These are phyloP conservation scores for Sparus aurata DNA, from an alignment of 2,797 vertebrate genomes.

Conservation along the genomic window DNA sequence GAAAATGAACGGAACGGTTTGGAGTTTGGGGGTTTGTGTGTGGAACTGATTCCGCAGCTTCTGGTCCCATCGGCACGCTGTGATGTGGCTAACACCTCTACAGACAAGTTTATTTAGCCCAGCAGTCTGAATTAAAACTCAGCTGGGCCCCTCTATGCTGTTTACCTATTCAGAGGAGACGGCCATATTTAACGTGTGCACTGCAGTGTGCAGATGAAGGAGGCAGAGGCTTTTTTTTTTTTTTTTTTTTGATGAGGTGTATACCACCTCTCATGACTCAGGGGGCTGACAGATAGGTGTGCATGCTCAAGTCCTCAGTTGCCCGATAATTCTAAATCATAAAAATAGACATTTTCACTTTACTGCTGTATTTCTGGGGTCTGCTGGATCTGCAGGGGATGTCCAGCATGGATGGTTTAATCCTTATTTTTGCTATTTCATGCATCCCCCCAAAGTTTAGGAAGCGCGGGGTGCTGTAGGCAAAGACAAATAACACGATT, in stretches of 20 bases:
- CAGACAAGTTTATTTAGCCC: constrained; percentile 67
- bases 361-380: constrained; percentile 27
- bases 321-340: constrained; percentile 35
- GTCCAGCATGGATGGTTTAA: constrained; percentile 33
- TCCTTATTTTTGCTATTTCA: constrained; percentile 38
- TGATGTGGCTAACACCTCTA: constrained; percentile 51
- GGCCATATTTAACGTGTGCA: constrained; percentile 24
- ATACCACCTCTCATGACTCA: constrained; percentile 26
- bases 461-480: constrained; percentile 3
- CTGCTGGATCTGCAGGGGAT: constrained; percentile 14
- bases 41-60: constrained; percentile 53
- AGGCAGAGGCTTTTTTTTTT: constrained; percentile 17
- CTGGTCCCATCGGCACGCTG: constrained; percentile 15
- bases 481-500: constrained; percentile 32
- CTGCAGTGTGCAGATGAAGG: constrained; percentile 40
- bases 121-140: constrained; percentile 61
- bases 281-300: constrained; percentile 7
- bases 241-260: constrained; percentile 37
- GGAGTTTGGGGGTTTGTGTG: constrained; percentile 47
- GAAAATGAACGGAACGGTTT: constrained; percentile 62
- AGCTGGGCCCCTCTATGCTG: constrained; percentile 31
- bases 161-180: constrained; percentile 54
- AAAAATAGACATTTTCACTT: constrained; percentile 39
- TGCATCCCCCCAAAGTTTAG: constrained; percentile 25
- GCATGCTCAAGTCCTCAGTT: constrained; percentile 20